A percentile compares a stretch with the other conserved stretches of the same genome.
Evolutionary conservation across 2,888 invertebrate species (phyloP).

Genomic region (Scaptomyza flava): DNA sequence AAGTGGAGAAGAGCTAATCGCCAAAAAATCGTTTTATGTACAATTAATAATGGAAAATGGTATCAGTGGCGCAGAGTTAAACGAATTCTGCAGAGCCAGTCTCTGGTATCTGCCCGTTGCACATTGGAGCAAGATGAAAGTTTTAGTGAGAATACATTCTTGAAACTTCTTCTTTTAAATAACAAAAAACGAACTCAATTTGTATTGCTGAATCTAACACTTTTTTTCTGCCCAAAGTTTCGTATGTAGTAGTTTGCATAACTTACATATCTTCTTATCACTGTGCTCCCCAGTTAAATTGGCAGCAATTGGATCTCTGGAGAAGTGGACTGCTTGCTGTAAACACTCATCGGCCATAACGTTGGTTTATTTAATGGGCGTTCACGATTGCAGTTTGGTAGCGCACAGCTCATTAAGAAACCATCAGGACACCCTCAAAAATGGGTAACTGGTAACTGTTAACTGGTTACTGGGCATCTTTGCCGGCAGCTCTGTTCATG

Average conservation of each 20-base stretch:
- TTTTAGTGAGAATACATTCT: not conserved
- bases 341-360: constrained; percentile 20
- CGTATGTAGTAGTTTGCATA: not conserved
- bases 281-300: constrained; percentile 39
- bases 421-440: constrained; percentile 56
- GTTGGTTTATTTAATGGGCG: constrained; percentile 52
- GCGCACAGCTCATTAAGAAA: constrained; percentile 67
- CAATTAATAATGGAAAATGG: constrained; percentile 68
- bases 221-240: not conserved
- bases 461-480: constrained; percentile 30
- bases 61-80: constrained; percentile 24
- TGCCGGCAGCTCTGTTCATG: constrained; percentile 21
- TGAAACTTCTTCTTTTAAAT: too few species aligned
- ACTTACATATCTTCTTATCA: not conserved
- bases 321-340: not conserved
- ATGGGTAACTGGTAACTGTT: constrained; percentile 23
- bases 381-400: constrained; percentile 51
- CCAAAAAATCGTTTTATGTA: constrained; percentile 56
- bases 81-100: constrained; percentile 6
- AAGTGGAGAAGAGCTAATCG: constrained; percentile 55
- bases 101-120: not conserved
- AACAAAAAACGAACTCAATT: too few species aligned
- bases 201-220: too few species aligned
- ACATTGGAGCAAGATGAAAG: constrained; percentile 10
- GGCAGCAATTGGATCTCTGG: constrained; percentile 26